phyloP scores from a whole-genome alignment of 2,888 invertebrate genomes.

The Auanema freiburgensis region DNA sequence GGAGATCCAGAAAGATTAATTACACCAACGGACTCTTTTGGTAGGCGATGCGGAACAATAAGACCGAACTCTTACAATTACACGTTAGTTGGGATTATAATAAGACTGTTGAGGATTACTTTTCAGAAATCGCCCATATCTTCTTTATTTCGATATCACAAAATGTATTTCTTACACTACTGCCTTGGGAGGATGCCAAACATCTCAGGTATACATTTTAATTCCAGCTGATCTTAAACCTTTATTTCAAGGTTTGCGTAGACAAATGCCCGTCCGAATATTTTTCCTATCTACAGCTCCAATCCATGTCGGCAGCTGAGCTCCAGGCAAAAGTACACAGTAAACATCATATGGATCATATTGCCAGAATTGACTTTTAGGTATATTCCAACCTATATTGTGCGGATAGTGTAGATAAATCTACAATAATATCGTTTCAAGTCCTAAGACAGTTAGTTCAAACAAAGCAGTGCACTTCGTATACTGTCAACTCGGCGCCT shows the following conservation, averaged over 20 bases:
- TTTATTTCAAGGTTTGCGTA: conserved; percentile 55
- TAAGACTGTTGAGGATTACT: not conserved
- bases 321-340: conserved; percentile 20
- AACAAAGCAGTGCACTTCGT: conserved; percentile 47
- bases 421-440: conserved; percentile 39
- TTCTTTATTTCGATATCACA: conserved; percentile 61
- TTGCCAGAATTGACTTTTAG: conserved; percentile 1
- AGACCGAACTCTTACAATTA: conserved; percentile 47
- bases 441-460: conserved; percentile 42
- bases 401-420: conserved; percentile 45
- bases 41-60: conserved; percentile 48
- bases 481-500: conserved; percentile 55
- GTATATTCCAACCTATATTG: conserved; percentile 43
- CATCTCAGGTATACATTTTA: conserved; percentile 47
- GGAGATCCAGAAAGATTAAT: conserved; percentile 61
- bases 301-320: conserved; percentile 25
- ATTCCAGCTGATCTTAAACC: not conserved
- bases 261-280: conserved; percentile 50
- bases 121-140: conserved; percentile 39
- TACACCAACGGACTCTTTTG: conserved; percentile 54
- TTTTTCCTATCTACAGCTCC: conserved; percentile 56
- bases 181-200: conserved; percentile 59
- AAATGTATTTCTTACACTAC: conserved; percentile 58
- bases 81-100: conserved; percentile 21
- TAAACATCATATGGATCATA: no score